Evolutionary conservation across 2,888 invertebrate genomes (phyloP).

Genomic region (Hermaeophaga mercurialis): DNA sequence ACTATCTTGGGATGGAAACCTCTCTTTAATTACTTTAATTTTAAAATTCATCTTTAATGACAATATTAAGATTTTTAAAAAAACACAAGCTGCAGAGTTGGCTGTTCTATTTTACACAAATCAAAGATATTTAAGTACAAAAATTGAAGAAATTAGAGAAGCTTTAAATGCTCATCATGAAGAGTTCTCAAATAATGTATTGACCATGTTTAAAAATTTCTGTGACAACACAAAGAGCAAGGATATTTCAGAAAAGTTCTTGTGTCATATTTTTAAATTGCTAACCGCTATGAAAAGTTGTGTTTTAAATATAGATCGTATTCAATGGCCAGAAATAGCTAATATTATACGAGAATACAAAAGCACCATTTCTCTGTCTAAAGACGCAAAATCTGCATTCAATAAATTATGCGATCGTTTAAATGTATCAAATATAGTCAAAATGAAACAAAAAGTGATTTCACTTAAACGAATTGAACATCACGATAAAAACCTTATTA

Average conservation of each 20-base stretch:
- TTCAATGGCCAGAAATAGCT: slow-evolving; percentile 57
- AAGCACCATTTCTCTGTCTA: slow-evolving; percentile 52
- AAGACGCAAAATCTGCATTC: slow-evolving; percentile 58
- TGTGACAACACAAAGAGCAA: slow-evolving; percentile 52
- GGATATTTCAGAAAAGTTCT: slow-evolving; percentile 64
- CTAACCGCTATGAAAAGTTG: slow-evolving; percentile 61
- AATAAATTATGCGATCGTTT: slow-evolving; percentile 57
- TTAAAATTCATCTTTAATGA: slow-evolving; percentile 66
- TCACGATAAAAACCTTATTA: slow-evolving; percentile 37
- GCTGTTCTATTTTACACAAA: slow-evolving; percentile 69
- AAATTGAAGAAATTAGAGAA: slow-evolving; percentile 45
- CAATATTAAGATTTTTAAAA: slow-evolving; percentile 67
- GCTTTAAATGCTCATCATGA: slow-evolving; percentile 58
- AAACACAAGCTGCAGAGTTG: slow-evolving; percentile 71
- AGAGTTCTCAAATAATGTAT: slow-evolving; percentile 57
- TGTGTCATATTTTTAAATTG: slow-evolving; percentile 61
- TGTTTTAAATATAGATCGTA: slow-evolving; percentile 47
- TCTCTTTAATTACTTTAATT: slow-evolving; percentile 63
- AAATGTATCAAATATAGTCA: slow-evolving; percentile 51
- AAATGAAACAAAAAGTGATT: slow-evolving; percentile 43
- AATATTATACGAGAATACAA: slow-evolving; percentile 54
- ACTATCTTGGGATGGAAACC: slow-evolving; percentile 69
- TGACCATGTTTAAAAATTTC: slow-evolving; percentile 54
- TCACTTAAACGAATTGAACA: slow-evolving; percentile 38
- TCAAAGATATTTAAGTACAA: slow-evolving; percentile 57